phyloP scores from a whole-genome alignment of 2,113 vertebrate species.

The Boulengeromyrus knoepffleri region DNA sequence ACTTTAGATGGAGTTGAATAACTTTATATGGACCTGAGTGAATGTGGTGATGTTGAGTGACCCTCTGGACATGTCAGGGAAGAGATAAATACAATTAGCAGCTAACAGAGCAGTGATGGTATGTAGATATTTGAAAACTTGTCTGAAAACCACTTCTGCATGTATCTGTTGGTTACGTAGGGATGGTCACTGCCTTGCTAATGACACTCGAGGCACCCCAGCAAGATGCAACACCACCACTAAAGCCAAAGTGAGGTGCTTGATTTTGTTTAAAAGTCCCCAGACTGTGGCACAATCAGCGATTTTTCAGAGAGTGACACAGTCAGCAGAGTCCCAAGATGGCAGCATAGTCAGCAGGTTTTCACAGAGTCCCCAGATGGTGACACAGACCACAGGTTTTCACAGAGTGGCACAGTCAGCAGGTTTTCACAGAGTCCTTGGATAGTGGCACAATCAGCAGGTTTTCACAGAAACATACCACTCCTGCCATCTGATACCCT shows the following conservation, averaged over 20 bases:
- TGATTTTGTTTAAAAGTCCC: not conserved
- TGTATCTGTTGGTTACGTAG: not conserved
- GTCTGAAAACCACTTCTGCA: not conserved
- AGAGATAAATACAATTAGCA: not conserved
- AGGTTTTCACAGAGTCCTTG: not conserved
- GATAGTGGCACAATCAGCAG: not conserved
- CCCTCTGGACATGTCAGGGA: not conserved
- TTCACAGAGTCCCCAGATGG: not conserved
- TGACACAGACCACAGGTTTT: not conserved
- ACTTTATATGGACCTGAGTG: not conserved
- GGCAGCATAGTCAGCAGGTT: not conserved
- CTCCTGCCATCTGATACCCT: not conserved
- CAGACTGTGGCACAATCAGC: not conserved
- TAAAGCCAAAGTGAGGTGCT: not conserved
- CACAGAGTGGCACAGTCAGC: not conserved
- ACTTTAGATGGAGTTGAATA: not conserved
- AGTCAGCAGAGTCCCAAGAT: not conserved
- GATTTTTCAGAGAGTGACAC: not conserved
- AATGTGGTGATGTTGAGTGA: not conserved
- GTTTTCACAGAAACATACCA: not conserved
- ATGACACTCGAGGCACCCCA: not conserved
- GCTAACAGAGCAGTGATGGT: not conserved
- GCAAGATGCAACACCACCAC: not conserved
- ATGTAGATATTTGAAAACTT: not conserved
- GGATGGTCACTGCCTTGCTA: not conserved